These are phyloP conservation scores for Darevskia mixta DNA, from an alignment of 2,797 vertebrate genomes.

Conservation along the genomic window DNA sequence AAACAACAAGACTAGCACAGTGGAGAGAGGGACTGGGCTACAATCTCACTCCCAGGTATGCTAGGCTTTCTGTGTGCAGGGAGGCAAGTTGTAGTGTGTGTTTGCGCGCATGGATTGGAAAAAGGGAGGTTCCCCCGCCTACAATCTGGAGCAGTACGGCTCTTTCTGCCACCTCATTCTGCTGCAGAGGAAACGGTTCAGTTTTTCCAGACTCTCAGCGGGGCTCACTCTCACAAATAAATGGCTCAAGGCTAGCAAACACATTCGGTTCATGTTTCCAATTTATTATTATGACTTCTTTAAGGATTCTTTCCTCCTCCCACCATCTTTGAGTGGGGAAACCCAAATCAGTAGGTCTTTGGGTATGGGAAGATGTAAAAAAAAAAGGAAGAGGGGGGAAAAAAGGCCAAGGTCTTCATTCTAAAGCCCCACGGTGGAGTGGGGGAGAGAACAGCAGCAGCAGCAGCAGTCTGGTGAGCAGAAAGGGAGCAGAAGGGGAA, in stretches of 20 bases:
- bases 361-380: constrained; percentile 21
- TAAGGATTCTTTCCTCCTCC: constrained; percentile 16
- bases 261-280: constrained; percentile 54
- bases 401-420: constrained; percentile 11
- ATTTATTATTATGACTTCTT: constrained; percentile 30
- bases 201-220: background rate
- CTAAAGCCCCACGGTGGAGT: background rate
- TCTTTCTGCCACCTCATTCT: background rate
- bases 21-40: background rate
- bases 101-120: background rate
- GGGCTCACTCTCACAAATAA: background rate
- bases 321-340: constrained; percentile 36
- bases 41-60: background rate
- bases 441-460: constrained; percentile 30
- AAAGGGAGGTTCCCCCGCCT: background rate
- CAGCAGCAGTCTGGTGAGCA: constrained; percentile 63
- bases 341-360: constrained; percentile 21
- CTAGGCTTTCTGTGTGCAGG: background rate
- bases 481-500: background rate
- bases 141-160: background rate
- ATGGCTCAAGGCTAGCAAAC: constrained; percentile 50
- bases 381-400: background rate
- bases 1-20: background rate
- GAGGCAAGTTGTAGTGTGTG: background rate
- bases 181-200: background rate